Evolutionary conservation across 2,888 invertebrate genomes (phyloP).

Genomic region (Drepana falcataria): DNA sequence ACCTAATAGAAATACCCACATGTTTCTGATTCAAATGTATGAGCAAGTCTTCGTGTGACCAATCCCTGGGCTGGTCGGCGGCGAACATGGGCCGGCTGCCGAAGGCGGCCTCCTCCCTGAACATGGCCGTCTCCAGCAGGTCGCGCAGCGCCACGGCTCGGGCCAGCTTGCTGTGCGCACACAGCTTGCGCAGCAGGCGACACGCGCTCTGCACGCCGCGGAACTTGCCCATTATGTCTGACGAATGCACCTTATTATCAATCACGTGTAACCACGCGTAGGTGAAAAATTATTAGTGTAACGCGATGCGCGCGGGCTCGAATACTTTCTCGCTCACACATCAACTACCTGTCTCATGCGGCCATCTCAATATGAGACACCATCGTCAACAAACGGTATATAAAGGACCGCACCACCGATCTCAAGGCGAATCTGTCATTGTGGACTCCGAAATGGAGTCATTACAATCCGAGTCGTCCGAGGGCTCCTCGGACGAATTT

Average conservation of each 20-base stretch:
- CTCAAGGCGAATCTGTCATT: too few relatives aligned
- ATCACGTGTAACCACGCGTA: too few relatives aligned
- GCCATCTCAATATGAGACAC: too few relatives aligned
- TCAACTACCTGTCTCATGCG: too few relatives aligned
- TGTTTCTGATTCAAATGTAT: slow-evolving; percentile 88
- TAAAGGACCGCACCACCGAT: too few relatives aligned
- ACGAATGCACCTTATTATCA: slow-evolving; percentile 6
- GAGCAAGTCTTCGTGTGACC: slow-evolving; percentile 47
- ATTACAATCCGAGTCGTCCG: too few relatives aligned
- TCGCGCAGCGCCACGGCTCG: slow-evolving; percentile 85
- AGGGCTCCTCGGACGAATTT: too few relatives aligned
- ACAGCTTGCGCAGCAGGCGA: slow-evolving; percentile 81
- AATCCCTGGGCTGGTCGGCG: slow-evolving; percentile 47
- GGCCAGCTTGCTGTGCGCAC: slow-evolving; percentile 82
- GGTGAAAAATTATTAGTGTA: too few relatives aligned
- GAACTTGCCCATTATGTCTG: slow-evolving; percentile 81
- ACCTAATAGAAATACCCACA: slow-evolving; percentile 52
- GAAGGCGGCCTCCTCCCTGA: slow-evolving; percentile 83
- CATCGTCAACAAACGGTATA: too few relatives aligned
- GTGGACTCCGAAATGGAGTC: too few relatives aligned
- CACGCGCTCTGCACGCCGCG: slow-evolving; percentile 82
- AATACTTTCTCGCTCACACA: too few relatives aligned
- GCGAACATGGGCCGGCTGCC: slow-evolving; percentile 79
- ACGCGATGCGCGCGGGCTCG: too few relatives aligned
- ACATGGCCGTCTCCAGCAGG: slow-evolving; percentile 85